Evolutionary conservation across 2,888 invertebrate species (phyloP).

Genomic region (Tortrix viridana): DNA sequence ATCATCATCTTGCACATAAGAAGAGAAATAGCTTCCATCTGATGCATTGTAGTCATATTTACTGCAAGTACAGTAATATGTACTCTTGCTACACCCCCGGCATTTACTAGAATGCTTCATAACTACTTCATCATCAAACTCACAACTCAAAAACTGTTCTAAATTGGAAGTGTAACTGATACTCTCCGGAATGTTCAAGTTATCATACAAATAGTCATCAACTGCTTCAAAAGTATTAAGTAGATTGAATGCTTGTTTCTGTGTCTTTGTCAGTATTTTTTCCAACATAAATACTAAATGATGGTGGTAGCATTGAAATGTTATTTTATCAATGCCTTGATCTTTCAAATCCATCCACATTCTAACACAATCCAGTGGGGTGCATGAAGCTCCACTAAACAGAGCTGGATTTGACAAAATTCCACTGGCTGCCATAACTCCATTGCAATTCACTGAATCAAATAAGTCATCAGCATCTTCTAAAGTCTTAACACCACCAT

Average conservation of each 20-base stretch:
- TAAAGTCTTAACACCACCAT: slow-evolving; percentile 93
- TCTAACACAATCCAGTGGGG: slow-evolving; percentile 90
- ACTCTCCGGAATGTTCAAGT: slow-evolving; percentile 72
- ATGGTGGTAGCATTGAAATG: slow-evolving; percentile 96
- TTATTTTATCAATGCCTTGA: slow-evolving; percentile 84
- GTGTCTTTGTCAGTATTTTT: slow-evolving; percentile 88
- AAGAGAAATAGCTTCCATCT: slow-evolving; percentile 69
- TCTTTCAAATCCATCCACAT: slow-evolving; percentile 91
- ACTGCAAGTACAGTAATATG: slow-evolving; percentile 67
- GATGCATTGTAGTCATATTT: slow-evolving; percentile 61
- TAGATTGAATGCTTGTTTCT: slow-evolving; percentile 91
- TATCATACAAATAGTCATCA: slow-evolving; percentile 86
- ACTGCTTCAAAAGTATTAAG: slow-evolving; percentile 88
- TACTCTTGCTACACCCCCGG: slow-evolving; percentile 69
- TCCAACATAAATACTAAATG: slow-evolving; percentile 98
- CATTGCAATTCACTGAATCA: slow-evolving; percentile 88
- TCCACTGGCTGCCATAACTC: slow-evolving; percentile 97
- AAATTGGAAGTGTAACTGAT: slow-evolving; percentile 49
- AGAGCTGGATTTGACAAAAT: slow-evolving; percentile 95
- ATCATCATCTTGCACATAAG: slow-evolving; percentile 63
- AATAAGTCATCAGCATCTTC: slow-evolving; percentile 88
- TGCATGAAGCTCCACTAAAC: slow-evolving; percentile 88
- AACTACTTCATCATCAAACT: slow-evolving; percentile 70
- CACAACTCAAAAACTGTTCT: slow-evolving; percentile 65
- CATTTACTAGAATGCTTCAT: slow-evolving; percentile 74